A percentile compares a stretch with the other conserved stretches of the same genome.
phyloP scores from a whole-genome alignment of 2,113 vertebrate species.

The Hirundichthys speculiger region DNA sequence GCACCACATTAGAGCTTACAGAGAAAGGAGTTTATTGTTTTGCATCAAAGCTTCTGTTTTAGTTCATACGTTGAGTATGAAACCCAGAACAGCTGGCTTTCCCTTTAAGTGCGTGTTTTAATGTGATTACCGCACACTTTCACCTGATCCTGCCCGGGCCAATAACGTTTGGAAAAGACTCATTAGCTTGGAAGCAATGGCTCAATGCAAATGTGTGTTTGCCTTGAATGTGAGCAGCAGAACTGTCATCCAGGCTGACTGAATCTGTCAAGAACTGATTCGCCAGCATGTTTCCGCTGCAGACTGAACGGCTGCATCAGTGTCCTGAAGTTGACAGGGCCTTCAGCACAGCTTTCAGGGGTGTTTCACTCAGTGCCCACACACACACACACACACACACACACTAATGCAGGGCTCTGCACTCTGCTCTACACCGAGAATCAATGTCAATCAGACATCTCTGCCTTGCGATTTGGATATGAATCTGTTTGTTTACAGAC shows the following conservation, averaged over 20 bases:
- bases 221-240: slow-evolving; percentile 38
- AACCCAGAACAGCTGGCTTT: slow-evolving; percentile 74
- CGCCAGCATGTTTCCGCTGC: slow-evolving; percentile 48
- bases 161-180: slow-evolving; percentile 36
- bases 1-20: slow-evolving; percentile 78
- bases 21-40: slow-evolving; percentile 76
- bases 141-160: slow-evolving; percentile 22
- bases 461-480: slow-evolving; percentile 55
- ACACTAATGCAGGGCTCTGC: neutral
- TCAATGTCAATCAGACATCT: slow-evolving; percentile 18
- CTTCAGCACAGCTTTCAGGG: slow-evolving; percentile 28
- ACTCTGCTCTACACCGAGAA: neutral
- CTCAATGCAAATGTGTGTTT: slow-evolving; percentile 17
- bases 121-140: slow-evolving; percentile 57
- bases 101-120: slow-evolving; percentile 77
- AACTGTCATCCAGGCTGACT: slow-evolving; percentile 42
- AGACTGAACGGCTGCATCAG: slow-evolving; percentile 41
- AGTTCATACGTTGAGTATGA: slow-evolving; percentile 77
- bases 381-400: slow-evolving; percentile 28
- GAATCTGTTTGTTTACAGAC: slow-evolving; percentile 86
- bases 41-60: slow-evolving; percentile 81
- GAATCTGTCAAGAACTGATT: slow-evolving; percentile 59
- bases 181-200: slow-evolving; percentile 37
- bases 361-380: slow-evolving; percentile 11
- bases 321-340: slow-evolving; percentile 41